Conservation (phyloP, 2,113 vertebrate species). For the Podilymbus podiceps region DNA sequence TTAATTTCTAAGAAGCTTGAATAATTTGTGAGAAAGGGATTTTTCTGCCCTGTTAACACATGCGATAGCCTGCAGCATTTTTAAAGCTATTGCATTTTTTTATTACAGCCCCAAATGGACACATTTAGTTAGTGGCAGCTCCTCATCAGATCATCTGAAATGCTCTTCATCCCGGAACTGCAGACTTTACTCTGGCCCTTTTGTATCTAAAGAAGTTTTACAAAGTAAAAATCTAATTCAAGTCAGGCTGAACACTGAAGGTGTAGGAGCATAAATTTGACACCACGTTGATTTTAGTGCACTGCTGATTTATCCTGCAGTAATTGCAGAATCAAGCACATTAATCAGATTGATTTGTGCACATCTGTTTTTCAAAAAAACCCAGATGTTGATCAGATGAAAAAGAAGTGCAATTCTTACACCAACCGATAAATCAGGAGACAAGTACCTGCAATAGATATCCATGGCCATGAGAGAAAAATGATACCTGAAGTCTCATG, state of each 20-base stretch:
- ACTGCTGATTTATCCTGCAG: slow-evolving; percentile 21
- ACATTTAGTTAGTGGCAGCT: not conserved
- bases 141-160: not conserved
- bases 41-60: not conserved
- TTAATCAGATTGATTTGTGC: slow-evolving; percentile 58
- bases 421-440: not conserved
- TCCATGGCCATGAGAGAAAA: not conserved
- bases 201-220: not conserved
- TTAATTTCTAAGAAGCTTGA: not conserved
- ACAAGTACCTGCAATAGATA: not conserved
- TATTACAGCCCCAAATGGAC: not conserved
- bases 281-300: not conserved
- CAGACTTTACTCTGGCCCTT: not conserved
- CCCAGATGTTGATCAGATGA: slow-evolving; percentile 26
- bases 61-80: not conserved
- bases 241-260: not conserved
- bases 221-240: not conserved
- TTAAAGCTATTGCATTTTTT: not conserved
- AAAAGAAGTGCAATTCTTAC: not conserved
- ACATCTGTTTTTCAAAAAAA: slow-evolving; percentile 52
- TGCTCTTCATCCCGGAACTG: rapidly evolving
- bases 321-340: slow-evolving; percentile 56
- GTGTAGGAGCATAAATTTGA: not conserved
- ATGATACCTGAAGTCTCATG: not conserved
- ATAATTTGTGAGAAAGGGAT: not conserved